A percentile compares a stretch with the other conserved stretches of the same genome.
phyloP scores from a whole-genome alignment of 2,113 vertebrate genomes.

The Lontra canadensis region DNA sequence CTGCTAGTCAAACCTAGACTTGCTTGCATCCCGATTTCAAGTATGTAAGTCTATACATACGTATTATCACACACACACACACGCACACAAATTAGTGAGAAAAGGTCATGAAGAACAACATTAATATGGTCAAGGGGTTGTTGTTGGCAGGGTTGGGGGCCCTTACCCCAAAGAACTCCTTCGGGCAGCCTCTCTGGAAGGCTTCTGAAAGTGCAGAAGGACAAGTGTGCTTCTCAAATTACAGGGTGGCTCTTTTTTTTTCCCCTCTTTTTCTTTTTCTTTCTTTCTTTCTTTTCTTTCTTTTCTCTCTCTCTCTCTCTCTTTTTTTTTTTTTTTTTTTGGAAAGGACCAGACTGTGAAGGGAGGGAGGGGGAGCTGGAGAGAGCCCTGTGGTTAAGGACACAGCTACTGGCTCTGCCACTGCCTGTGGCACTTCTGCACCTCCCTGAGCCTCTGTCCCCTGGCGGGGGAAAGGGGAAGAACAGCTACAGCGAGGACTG shows the following conservation, averaged over 20 bases:
- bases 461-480: neutral
- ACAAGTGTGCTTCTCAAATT: neutral
- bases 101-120: neutral
- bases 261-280: too few species aligned
- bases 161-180: neutral
- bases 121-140: neutral
- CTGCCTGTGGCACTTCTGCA: neutral
- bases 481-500: rapidly evolving
- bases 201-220: neutral
- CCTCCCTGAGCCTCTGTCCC: neutral
- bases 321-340: neutral
- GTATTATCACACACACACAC: neutral
- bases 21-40: neutral
- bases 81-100: neutral
- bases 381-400: neutral
- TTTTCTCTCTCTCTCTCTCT: too few species aligned
- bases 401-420: neutral
- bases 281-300: too few species aligned
- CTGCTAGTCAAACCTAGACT: neutral
- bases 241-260: neutral
- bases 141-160: neutral
- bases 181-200: neutral
- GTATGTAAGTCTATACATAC: neutral
- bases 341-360: neutral
- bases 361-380: neutral